A percentile compares a stretch with the other conserved stretches of the same genome.
Conservation (phyloP, 2,113 vertebrate genomes). For the Etia nguti region DNA sequence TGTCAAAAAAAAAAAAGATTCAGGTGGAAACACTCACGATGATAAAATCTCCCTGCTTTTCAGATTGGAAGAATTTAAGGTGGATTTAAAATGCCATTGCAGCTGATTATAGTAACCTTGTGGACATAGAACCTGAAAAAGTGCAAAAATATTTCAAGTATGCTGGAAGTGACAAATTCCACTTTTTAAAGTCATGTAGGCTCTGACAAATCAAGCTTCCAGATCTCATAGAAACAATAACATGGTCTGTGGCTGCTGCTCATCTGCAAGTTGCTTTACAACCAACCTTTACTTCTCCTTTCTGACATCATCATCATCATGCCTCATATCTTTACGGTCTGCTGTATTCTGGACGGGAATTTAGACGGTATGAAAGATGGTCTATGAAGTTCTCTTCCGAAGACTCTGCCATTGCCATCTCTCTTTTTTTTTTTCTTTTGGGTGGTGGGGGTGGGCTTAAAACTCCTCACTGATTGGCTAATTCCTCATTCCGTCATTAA, state of each 20-base stretch:
- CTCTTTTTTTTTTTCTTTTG: neutral
- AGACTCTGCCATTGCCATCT: neutral
- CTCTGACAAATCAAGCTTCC: neutral
- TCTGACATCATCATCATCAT: neutral
- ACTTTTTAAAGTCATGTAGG: neutral
- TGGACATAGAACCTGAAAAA: neutral
- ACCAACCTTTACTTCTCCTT: neutral
- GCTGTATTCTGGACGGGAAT: neutral
- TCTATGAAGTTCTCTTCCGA: neutral
- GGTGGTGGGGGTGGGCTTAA: neutral
- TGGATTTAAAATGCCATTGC: neutral
- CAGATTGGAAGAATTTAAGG: neutral
- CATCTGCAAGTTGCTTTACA: neutral
- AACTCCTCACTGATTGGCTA: neutral
- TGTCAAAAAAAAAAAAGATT: neutral
- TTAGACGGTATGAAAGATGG: neutral
- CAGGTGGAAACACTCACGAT: neutral
- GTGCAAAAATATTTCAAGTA: neutral
- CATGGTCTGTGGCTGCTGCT: neutral
- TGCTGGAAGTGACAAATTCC: neutral
- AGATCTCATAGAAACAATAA: neutral
- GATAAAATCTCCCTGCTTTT: neutral
- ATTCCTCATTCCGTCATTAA: neutral
- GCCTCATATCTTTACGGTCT: neutral
- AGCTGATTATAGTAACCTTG: neutral